Evolutionary conservation across 2,797 vertebrate species (phyloP).

Genomic region (Macroramphosus scolopax): DNA sequence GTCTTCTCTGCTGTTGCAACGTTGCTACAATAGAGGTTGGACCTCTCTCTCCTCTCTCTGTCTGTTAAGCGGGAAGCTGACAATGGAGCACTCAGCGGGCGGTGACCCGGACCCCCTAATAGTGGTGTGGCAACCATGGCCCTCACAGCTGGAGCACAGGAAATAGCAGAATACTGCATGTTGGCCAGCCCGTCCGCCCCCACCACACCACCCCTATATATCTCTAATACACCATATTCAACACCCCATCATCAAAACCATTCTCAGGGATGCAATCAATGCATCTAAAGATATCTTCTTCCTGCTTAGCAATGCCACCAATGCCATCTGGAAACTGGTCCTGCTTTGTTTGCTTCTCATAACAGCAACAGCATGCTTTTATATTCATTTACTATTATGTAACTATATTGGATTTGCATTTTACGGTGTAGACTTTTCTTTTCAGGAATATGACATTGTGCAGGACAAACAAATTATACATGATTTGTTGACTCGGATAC

Average conservation of each 20-base stretch:
- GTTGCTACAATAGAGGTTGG: conserved; percentile 71
- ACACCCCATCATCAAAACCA: conserved; percentile 41
- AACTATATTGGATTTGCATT: too few species aligned
- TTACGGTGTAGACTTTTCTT: conserved; percentile 6
- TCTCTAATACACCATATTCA: conserved; percentile 10
- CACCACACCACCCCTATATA: conserved; percentile 15
- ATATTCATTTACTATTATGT: too few species aligned
- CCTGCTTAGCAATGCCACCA: too few species aligned
- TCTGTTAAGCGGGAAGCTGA: conserved; percentile 68
- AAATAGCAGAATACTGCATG: conserved; percentile 61
- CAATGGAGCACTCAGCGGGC: conserved; percentile 74
- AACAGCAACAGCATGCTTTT: too few species aligned
- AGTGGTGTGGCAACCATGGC: conserved; percentile 68
- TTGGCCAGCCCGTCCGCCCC: conserved; percentile 45
- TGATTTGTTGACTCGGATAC: conserved; percentile 34
- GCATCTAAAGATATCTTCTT: conserved; percentile 28
- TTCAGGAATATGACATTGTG: conserved; percentile 13
- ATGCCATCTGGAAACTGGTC: too few species aligned
- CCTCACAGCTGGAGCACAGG: conserved; percentile 72
- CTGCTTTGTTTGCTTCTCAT: too few species aligned
- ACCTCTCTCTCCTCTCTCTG: conserved; percentile 59
- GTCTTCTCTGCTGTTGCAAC: conserved; percentile 59
- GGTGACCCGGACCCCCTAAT: conserved; percentile 76
- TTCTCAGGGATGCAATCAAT: conserved; percentile 22
- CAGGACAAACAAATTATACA: conserved; percentile 32